Evolutionary conservation across 2,888 invertebrate genomes (phyloP), one percentile per base, ranked within the genome.

Genomic region (Steinernema hermaphroditum): DNA sequence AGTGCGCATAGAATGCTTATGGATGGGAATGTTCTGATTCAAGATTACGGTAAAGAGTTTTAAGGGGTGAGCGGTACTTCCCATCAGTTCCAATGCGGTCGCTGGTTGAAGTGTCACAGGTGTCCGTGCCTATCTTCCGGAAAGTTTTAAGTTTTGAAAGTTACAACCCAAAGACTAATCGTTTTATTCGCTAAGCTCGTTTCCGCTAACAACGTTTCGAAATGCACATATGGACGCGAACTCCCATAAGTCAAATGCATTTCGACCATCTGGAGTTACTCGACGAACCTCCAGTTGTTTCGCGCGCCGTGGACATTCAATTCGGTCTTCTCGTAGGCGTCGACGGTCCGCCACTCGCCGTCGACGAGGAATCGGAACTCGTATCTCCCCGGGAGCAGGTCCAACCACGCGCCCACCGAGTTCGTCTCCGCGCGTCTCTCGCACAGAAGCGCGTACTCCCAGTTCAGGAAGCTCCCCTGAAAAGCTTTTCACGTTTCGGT

Each of bases 311-410:
- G 74, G 8, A 78, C 79, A 71, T 82, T 82, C 62, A 76, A 75
- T 27, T 29, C 19, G 44, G 76, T 76, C 46, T 75, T 73, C 43
- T 77, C 74, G 69, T 78, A 82, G 57, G 77, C 70, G 57, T 50
- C 57, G 24, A 78, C 80, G 32, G 82, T 82, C 8, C 72, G 69
- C 81, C 80, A 83, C 49, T 78, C 68, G 27, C 83, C 83, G 73
- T 82, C 80, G 70, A 78, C 74, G 74, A 82, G 74, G 76, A 83
- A 83, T 8, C 83, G 79, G 76, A 83, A 83, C 73, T 83, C 82
- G 75, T 83, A 77, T 57, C 78, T 77, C 73, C 83, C 83, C 8
- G 77, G 74, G n/a, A 81, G 77, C 71, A 83, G 57, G 43, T 80
- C 83, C 1, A 83, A 74, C 70, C 76, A 77, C n/a, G 82, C 77